These are phyloP conservation scores for Tetrax tetrax DNA, from an alignment of 2,113 vertebrate genomes.

Conservation along the genomic window DNA sequence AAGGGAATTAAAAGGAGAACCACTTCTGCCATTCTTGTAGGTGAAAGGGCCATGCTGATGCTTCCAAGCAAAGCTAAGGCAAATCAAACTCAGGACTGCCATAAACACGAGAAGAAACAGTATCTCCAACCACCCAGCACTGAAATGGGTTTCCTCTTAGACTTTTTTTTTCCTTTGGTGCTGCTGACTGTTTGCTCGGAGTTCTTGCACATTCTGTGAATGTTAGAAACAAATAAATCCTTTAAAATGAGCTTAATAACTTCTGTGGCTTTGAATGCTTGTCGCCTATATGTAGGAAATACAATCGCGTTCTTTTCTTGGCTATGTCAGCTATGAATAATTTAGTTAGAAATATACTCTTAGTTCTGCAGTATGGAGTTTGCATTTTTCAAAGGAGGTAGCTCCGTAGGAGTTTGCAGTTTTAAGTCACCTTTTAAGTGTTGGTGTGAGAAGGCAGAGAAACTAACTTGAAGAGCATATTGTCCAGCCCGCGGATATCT, in stretches of 20 bases:
- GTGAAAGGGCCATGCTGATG: not conserved
- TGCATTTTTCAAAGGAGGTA: not conserved
- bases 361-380: not conserved
- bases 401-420: not conserved
- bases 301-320: not conserved
- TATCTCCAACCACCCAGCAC: not conserved
- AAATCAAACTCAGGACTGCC: not conserved
- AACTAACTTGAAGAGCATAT: not conserved
- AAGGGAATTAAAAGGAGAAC: not conserved
- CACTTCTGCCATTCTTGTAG: not conserved
- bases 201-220: not conserved
- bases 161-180: not conserved
- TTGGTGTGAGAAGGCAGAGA: not conserved
- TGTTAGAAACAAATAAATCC: not conserved
- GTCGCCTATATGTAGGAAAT: not conserved
- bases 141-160: not conserved
- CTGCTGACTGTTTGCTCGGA: not conserved
- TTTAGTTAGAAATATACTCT: not conserved
- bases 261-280: not conserved
- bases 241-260: not conserved
- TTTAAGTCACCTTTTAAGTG: not conserved
- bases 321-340: not conserved
- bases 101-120: not conserved
- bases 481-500: not conserved
- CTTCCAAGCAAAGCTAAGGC: not conserved